These are phyloP conservation scores for Melanaphis sacchari DNA, from an alignment of 1,140 invertebrate genomes.

Conservation along the genomic window DNA sequence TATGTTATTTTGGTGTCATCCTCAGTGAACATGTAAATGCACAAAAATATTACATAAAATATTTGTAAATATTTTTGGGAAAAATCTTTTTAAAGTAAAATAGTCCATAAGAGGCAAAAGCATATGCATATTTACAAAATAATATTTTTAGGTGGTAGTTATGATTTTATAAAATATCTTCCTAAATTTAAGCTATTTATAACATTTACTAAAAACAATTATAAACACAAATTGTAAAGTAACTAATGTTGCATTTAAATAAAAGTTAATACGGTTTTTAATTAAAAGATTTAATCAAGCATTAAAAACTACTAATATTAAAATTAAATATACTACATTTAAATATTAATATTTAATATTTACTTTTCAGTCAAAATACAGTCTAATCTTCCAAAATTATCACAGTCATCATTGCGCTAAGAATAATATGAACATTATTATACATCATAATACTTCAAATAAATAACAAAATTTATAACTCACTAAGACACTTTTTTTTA, in stretches of 20 bases:
- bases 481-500: slow-evolving; percentile 13
- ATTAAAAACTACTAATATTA: background rate
- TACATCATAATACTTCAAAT: background rate
- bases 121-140: slow-evolving; percentile 19
- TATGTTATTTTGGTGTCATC: too few species aligned
- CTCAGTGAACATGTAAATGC: too few species aligned
- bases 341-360: background rate
- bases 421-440: slow-evolving; percentile 7
- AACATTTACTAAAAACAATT: background rate
- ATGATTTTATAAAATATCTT: background rate
- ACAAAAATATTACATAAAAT: background rate
- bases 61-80: background rate
- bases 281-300: slow-evolving; percentile 7
- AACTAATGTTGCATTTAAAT: background rate
- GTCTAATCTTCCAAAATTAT: slow-evolving; percentile 46
- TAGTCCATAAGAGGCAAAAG: background rate
- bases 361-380: slow-evolving; percentile 48
- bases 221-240: slow-evolving; percentile 4
- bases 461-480: background rate
- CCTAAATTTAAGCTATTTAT: background rate
- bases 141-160: background rate
- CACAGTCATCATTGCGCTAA: slow-evolving; percentile 32
- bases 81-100: background rate
- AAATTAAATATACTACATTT: background rate
- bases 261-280: background rate